Evolutionary conservation across 2,113 vertebrate genomes (phyloP).

Genomic region (Micronisus gabar): DNA sequence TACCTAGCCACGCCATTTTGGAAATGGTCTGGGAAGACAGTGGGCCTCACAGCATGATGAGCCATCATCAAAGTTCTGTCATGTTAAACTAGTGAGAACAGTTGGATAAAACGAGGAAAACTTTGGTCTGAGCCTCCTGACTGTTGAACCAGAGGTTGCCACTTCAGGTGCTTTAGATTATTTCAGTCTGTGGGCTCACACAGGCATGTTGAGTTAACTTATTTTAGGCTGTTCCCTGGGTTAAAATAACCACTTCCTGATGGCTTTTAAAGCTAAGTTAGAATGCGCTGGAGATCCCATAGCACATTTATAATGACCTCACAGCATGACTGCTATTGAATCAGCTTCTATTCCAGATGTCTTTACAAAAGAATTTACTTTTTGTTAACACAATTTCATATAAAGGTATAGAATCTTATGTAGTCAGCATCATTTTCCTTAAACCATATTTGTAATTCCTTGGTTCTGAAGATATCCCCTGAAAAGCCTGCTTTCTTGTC

Average conservation of each 20-base stretch:
- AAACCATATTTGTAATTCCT: background rate
- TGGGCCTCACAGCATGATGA: background rate
- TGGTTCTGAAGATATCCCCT: background rate
- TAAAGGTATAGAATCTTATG: background rate
- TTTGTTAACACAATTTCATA: background rate
- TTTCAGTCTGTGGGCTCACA: background rate
- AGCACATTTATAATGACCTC: background rate
- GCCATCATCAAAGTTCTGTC: background rate
- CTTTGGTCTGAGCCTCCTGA: background rate
- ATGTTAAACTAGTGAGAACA: background rate
- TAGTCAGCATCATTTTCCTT: background rate
- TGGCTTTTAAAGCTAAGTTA: background rate
- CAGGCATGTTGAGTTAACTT: background rate
- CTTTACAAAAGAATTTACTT: background rate
- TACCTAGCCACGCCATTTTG: background rate
- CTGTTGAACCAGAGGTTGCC: background rate
- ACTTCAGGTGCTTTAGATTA: background rate
- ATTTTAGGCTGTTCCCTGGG: background rate
- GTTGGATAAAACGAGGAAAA: background rate
- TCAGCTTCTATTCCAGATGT: background rate
- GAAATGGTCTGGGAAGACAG: background rate
- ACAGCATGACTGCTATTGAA: background rate
- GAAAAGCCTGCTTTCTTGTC: background rate
- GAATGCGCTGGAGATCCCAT: background rate
- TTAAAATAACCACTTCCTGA: background rate